These are phyloP conservation scores for Heloderma charlesbogerti DNA, from an alignment of 2,113 vertebrate species.

Conservation along the genomic window DNA sequence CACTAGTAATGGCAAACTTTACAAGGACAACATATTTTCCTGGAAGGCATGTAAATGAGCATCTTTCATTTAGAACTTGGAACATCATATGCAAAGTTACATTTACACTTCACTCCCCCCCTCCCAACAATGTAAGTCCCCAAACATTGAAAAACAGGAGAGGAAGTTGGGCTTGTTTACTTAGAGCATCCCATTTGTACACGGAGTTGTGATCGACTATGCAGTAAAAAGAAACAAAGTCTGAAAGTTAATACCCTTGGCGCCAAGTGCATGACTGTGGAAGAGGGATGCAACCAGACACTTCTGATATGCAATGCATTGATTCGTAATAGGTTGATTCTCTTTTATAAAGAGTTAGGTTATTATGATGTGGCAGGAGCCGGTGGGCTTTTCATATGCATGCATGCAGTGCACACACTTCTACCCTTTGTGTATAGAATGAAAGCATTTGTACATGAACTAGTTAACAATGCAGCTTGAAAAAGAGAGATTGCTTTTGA, in stretches of 20 bases:
- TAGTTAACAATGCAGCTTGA: background rate
- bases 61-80: background rate
- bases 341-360: conserved; percentile 51
- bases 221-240: conserved; percentile 78
- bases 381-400: background rate
- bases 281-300: conserved; percentile 71
- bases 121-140: background rate
- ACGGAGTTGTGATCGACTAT: conserved; percentile 59
- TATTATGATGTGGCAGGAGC: conserved; percentile 21
- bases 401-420: background rate
- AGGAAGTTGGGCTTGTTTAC: conserved; percentile 66
- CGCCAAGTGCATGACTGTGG: conserved; percentile 68
- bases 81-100: conserved; percentile 29
- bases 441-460: background rate
- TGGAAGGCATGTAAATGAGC: conserved; percentile 31
- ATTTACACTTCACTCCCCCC: background rate
- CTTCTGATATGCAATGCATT: conserved; percentile 61
- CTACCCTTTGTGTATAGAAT: conserved; percentile 6
- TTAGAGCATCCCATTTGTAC: conserved; percentile 63
- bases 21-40: conserved; percentile 20
- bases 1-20: conserved; percentile 34
- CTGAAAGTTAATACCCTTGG: conserved; percentile 78
- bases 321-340: conserved; percentile 63
- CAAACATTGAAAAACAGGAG: conserved; percentile 56
- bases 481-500: background rate